phyloP scores from a whole-genome alignment of 1,140 invertebrate species.

The Centruroides sculpturatus region DNA sequence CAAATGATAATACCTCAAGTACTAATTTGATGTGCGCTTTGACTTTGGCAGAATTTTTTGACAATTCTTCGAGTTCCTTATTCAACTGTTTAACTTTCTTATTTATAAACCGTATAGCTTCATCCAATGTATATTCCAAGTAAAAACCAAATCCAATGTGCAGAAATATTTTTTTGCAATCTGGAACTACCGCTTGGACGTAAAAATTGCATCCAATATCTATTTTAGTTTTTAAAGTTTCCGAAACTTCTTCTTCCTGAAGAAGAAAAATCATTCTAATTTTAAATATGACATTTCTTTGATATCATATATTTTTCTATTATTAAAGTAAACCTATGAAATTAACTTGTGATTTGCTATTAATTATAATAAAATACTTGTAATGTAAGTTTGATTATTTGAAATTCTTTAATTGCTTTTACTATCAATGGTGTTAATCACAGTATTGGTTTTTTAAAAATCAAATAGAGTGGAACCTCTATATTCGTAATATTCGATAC shows the following conservation, averaged over 20 bases:
- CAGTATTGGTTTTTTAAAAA: too few species aligned
- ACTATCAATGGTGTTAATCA: too few species aligned
- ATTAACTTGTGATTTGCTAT: too few species aligned
- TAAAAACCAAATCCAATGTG: constrained; percentile 58
- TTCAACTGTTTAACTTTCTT: constrained; percentile 49
- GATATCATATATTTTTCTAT: too few species aligned
- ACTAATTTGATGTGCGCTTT: constrained; percentile 68
- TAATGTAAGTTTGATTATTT: too few species aligned
- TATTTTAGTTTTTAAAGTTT: constrained; percentile 14
- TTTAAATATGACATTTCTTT: too few species aligned
- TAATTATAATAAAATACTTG: too few species aligned
- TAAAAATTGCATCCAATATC: constrained; percentile 21
- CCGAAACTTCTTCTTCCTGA: not conserved
- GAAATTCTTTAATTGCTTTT: too few species aligned
- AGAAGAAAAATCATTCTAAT: too few species aligned
- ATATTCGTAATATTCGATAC: too few species aligned
- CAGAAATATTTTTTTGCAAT: constrained; percentile 51
- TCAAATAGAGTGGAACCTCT: too few species aligned
- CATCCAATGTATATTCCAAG: constrained; percentile 51
- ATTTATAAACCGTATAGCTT: constrained; percentile 53
- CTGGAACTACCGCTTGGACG: constrained; percentile 36
- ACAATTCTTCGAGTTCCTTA: constrained; percentile 34
- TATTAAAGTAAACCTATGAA: too few species aligned
- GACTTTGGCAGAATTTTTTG: constrained; percentile 46
- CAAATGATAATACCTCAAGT: not conserved